These are phyloP conservation scores for Okamejei kenojei DNA, from an alignment of 2,797 vertebrate species.

Conservation along the genomic window DNA sequence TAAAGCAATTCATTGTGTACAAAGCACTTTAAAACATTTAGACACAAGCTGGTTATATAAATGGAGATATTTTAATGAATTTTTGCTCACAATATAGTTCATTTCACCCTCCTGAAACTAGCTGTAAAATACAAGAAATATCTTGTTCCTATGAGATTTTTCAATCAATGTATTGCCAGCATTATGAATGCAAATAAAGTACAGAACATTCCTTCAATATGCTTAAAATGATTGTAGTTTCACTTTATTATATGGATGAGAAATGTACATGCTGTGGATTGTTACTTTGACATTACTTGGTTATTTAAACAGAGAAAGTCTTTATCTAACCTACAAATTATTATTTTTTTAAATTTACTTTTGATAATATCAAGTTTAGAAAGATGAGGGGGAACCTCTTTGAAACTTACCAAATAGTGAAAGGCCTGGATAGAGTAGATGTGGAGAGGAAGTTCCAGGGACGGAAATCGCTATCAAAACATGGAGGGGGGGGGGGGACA, in stretches of 20 bases:
- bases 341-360: too few species aligned
- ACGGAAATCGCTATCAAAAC: too few species aligned
- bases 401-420: too few species aligned
- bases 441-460: too few species aligned
- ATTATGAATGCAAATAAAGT: conserved; percentile 1
- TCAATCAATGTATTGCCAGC: neutral
- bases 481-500: too few species aligned
- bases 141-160: neutral
- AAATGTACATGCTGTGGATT: neutral
- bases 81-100: neutral
- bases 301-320: neutral
- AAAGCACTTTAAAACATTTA: conserved; percentile 1
- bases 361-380: too few species aligned
- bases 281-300: neutral
- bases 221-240: neutral
- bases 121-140: neutral
- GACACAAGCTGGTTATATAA: neutral
- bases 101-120: neutral
- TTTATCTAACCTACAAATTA: neutral
- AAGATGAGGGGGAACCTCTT: too few species aligned
- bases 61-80: neutral
- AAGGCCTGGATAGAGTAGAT: too few species aligned
- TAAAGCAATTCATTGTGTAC: neutral
- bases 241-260: neutral
- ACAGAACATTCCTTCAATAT: conserved; percentile 1